These are phyloP conservation scores for Campoletis raptor DNA, from an alignment of 2,888 invertebrate genomes.

Conservation along the genomic window DNA sequence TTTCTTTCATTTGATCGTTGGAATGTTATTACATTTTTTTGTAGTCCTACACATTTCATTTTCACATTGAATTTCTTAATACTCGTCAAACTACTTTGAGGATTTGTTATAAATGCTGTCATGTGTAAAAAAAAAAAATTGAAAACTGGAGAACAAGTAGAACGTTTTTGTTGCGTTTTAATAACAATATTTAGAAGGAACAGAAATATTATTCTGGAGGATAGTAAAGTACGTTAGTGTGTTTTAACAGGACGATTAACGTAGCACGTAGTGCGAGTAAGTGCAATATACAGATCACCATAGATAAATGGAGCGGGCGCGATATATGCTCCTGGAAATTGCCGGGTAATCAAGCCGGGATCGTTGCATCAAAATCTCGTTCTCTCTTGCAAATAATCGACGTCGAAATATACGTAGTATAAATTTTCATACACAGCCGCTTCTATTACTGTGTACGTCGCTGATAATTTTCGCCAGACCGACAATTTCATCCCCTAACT, in stretches of 20 bases:
- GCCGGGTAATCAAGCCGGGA: constrained; percentile 31
- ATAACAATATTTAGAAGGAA: background rate
- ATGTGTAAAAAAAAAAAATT: background rate
- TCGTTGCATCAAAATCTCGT: constrained; percentile 45
- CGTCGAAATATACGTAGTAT: constrained; percentile 20
- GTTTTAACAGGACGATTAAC: constrained; percentile 2
- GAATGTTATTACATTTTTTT: background rate
- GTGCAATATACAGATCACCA: background rate
- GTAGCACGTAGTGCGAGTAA: background rate
- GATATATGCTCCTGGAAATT: constrained; percentile 7
- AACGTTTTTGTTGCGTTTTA: background rate
- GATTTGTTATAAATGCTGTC: background rate
- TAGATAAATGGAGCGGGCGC: background rate
- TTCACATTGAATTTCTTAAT: background rate
- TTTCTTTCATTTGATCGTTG: background rate
- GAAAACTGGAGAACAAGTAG: background rate
- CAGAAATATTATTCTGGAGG: background rate
- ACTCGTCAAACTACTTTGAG: background rate
- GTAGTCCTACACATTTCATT: background rate
- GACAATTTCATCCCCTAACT: constrained; percentile 40
- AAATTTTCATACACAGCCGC: constrained; percentile 3
- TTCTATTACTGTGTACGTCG: background rate
- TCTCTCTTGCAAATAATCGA: constrained; percentile 37
- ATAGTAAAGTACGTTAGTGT: background rate
- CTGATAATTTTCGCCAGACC: constrained; percentile 37